Evolutionary conservation across 2,797 vertebrate species (phyloP).

Genomic region (Buphagus erythrorhynchus): DNA sequence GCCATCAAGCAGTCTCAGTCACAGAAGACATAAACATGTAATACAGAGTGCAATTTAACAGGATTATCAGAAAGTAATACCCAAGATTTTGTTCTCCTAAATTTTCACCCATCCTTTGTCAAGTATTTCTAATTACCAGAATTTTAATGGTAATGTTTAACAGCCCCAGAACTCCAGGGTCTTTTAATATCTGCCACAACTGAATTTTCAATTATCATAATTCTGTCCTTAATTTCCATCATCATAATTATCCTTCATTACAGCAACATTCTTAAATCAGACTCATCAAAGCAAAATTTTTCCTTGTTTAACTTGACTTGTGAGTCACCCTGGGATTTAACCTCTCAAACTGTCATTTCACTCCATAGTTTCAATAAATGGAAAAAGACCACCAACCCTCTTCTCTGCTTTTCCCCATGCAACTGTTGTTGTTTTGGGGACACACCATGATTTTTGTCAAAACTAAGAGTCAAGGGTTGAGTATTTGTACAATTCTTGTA

Average conservation of each 20-base stretch:
- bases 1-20: neutral
- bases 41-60: neutral
- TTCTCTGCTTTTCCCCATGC: neutral
- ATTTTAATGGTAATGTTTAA: constrained; percentile 67
- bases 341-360: neutral
- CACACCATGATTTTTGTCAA: neutral
- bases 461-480: neutral
- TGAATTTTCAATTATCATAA: constrained; percentile 74
- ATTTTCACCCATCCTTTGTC: constrained; percentile 9
- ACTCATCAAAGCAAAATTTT: constrained; percentile 69
- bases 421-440: neutral
- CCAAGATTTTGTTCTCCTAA: constrained; percentile 20
- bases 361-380: neutral
- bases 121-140: constrained; percentile 65
- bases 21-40: neutral
- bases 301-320: constrained; percentile 50
- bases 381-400: neutral
- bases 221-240: constrained; percentile 73
- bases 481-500: neutral
- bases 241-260: constrained; percentile 73
- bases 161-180: constrained; percentile 59
- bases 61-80: neutral
- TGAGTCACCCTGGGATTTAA: constrained; percentile 25
- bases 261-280: constrained; percentile 66
- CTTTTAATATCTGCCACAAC: constrained; percentile 69